These are phyloP conservation scores for Abscondita cerata DNA, from an alignment of 2,888 invertebrate species.

Conservation along the genomic window DNA sequence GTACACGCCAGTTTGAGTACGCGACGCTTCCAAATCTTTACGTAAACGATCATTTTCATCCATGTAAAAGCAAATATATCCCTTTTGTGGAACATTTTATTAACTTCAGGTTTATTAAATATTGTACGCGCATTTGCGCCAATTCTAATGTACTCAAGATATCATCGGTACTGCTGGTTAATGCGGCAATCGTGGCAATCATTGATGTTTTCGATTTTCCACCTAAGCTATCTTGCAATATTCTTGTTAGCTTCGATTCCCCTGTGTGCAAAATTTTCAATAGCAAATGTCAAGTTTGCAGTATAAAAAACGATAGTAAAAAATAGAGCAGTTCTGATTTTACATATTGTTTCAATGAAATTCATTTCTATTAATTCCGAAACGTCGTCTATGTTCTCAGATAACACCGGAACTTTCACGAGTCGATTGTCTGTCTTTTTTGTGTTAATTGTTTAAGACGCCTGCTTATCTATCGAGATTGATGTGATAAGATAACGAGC, in stretches of 20 bases:
- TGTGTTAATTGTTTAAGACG: no score
- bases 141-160: conserved; percentile 95
- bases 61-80: conserved; percentile 82
- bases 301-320: no score
- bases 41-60: conserved; percentile 91
- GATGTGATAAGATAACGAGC: no score
- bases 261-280: no score
- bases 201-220: conserved; percentile 97
- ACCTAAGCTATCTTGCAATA: conserved; percentile 95
- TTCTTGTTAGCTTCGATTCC: conserved; percentile 95
- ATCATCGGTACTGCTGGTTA: conserved; percentile 87
- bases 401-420: no score
- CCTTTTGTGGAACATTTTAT: conserved; percentile 85
- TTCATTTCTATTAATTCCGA: no score
- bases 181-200: conserved; percentile 95
- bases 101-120: conserved; percentile 90
- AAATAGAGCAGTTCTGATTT: no score
- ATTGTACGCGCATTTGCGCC: conserved; percentile 95
- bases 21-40: conserved; percentile 63
- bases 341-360: no score
- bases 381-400: no score
- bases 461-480: no score
- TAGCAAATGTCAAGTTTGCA: no score
- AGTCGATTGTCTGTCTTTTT: no score
- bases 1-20: not conserved